Evolutionary conservation across 2,888 invertebrate species (phyloP).

Genomic region (Phytoseiulus persimilis): DNA sequence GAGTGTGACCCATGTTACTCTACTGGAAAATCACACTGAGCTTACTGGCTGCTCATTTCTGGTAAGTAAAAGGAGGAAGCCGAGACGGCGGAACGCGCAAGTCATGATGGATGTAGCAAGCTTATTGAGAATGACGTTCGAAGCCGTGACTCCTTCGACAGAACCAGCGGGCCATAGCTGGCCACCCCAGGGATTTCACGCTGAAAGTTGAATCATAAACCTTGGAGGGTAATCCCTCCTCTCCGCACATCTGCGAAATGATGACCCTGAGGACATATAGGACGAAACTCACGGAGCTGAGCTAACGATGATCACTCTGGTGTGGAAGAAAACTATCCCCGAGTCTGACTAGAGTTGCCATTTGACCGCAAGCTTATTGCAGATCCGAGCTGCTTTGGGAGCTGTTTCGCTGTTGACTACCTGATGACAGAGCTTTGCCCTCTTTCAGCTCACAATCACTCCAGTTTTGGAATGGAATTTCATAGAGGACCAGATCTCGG

Average conservation of each 20-base stretch:
- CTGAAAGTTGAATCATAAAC: background rate
- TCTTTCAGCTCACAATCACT: too few relatives aligned
- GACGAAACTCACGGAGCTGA: background rate
- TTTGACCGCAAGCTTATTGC: too few relatives aligned
- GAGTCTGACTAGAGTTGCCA: too few relatives aligned
- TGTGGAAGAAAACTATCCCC: too few relatives aligned
- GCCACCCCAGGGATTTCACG: background rate
- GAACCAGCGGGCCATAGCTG: background rate
- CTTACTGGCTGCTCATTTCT: background rate
- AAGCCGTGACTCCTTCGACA: background rate
- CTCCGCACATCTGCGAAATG: background rate
- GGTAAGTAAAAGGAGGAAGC: background rate
- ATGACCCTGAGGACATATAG: background rate
- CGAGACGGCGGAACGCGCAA: too few relatives aligned
- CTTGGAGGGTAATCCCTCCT: background rate
- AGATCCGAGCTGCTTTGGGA: too few relatives aligned
- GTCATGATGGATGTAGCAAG: too few relatives aligned
- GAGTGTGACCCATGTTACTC: background rate
- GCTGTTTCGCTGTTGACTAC: too few relatives aligned
- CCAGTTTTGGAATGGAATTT: too few relatives aligned
- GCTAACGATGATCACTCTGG: background rate
- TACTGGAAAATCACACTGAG: background rate
- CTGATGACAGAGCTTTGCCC: too few relatives aligned
- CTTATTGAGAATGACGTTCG: too few relatives aligned
- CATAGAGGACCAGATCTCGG: too few relatives aligned